Conservation (phyloP, 30 jellyfish, hydroid and myxozoan species). For the Cassiopea xamachana region DNA sequence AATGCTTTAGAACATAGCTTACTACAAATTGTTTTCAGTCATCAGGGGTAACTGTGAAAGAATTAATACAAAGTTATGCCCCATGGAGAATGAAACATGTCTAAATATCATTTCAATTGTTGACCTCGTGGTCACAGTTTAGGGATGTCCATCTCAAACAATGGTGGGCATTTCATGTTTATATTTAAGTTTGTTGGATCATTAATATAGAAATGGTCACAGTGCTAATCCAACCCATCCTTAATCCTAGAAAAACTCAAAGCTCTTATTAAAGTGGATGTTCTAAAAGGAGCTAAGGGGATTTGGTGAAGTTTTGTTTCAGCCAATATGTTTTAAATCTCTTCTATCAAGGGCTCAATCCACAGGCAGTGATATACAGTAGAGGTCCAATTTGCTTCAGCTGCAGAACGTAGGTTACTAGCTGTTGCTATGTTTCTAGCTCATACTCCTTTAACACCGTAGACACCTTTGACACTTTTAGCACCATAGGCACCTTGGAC, state of each 20-base stretch:
- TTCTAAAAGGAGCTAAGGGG: background rate
- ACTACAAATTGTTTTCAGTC: slow-evolving; percentile 46
- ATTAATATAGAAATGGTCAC: background rate
- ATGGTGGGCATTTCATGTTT: slow-evolving; percentile 49
- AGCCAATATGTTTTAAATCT: background rate
- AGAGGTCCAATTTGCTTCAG: no score
- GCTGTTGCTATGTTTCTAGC: no score
- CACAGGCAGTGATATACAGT: no score
- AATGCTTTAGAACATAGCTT: slow-evolving; percentile 42
- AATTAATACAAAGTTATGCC: slow-evolving; percentile 24
- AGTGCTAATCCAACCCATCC: background rate
- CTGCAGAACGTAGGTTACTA: no score
- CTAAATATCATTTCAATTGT: slow-evolving; percentile 10
- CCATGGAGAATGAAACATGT: slow-evolving; percentile 55
- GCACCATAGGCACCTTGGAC: no score
- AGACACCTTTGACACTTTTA: no score
- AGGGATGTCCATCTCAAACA: slow-evolving; percentile 49
- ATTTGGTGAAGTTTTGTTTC: slow-evolving; percentile 8
- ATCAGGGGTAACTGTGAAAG: slow-evolving; percentile 65
- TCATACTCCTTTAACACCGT: no score
- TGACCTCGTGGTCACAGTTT: slow-evolving; percentile 54
- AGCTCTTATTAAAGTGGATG: background rate
- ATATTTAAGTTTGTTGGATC: background rate
- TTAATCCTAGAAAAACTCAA: slow-evolving; percentile 4
- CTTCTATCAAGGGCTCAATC: background rate